A percentile compares a stretch with the other conserved stretches of the same genome.
phyloP scores from a whole-genome alignment of 2,888 invertebrate species.

The Cyaniris semiargus region DNA sequence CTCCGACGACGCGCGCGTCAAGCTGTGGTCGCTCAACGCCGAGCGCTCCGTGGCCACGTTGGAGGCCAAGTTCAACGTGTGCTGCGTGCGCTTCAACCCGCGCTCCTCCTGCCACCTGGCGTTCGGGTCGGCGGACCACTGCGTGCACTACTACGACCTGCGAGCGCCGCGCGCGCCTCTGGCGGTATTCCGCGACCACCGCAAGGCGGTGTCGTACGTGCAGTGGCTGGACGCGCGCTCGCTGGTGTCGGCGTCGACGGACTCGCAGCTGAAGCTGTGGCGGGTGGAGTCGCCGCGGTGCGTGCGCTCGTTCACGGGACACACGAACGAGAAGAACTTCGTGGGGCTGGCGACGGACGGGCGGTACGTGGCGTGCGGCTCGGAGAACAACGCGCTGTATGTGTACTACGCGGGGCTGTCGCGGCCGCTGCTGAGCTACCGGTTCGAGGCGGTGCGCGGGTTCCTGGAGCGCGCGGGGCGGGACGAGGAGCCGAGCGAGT shows the following conservation, averaged over 20 bases:
- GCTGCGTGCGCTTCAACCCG: constrained; percentile 89
- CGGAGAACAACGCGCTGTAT: constrained; percentile 95
- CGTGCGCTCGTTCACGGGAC: constrained; percentile 92
- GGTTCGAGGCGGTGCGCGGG: constrained; percentile 91
- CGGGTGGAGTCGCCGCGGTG: constrained; percentile 89
- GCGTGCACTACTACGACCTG: constrained; percentile 97
- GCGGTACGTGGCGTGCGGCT: constrained; percentile 95
- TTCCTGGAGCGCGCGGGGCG: constrained; percentile 89
- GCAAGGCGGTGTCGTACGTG: constrained; percentile 96
- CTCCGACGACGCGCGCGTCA: constrained; percentile 94
- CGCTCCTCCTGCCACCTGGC: constrained; percentile 91
- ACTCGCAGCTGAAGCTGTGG: constrained; percentile 95
- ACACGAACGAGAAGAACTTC: constrained; percentile 97
- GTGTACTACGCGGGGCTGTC: constrained; percentile 95
- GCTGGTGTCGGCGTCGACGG: constrained; percentile 95
- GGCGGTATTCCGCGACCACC: constrained; percentile 92
- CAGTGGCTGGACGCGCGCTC: constrained; percentile 92
- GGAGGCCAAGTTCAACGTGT: constrained; percentile 96
- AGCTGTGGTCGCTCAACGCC: constrained; percentile 93
- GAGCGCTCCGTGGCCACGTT: constrained; percentile 90
- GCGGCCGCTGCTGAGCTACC: constrained; percentile 91
- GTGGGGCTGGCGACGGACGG: constrained; percentile 96
- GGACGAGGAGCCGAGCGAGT: constrained; percentile 93
- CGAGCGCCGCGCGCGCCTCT: constrained; percentile 90
- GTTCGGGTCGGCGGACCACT: constrained; percentile 98